phyloP scores from a whole-genome alignment of 1,140 invertebrate species.

The Orussus abietinus region DNA sequence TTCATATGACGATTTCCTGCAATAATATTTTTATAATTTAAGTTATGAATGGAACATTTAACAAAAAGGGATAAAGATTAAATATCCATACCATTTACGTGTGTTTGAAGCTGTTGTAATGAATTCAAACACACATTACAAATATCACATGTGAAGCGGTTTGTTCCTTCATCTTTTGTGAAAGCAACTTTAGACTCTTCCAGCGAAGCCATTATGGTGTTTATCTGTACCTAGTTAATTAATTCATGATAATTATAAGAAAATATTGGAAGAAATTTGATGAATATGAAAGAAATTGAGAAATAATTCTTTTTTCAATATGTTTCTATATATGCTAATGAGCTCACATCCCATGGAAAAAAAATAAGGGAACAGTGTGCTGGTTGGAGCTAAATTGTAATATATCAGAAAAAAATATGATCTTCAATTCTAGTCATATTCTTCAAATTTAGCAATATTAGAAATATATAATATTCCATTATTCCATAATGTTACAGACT shows the following conservation, averaged over 20 bases:
- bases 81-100: conserved; percentile 48
- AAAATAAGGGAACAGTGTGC: no score
- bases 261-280: neutral
- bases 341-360: no score
- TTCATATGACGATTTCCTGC: conserved; percentile 50
- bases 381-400: conserved; percentile 9
- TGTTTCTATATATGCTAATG: no score
- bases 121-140: conserved; percentile 54
- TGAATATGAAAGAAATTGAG: no score
- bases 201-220: conserved; percentile 48
- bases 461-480: no score
- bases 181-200: conserved; percentile 48
- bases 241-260: conserved; percentile 29
- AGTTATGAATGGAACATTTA: conserved; percentile 7
- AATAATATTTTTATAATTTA: conserved; percentile 14
- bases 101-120: conserved; percentile 54
- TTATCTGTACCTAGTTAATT: conserved; percentile 11
- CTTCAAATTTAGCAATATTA: conserved; percentile 6
- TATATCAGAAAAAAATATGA: conserved; percentile 4
- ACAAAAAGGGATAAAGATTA: conserved; percentile 5
- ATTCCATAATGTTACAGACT: conserved; percentile 27
- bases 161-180: conserved; percentile 48
- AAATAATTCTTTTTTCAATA: conserved; percentile 8
- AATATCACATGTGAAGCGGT: conserved; percentile 51
- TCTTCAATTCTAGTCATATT: conserved; percentile 4